Evolutionary conservation across 1,140 invertebrate species (phyloP), one percentile per base, ranked within the genome.

Genomic region (Drosophila eugracilis): DNA sequence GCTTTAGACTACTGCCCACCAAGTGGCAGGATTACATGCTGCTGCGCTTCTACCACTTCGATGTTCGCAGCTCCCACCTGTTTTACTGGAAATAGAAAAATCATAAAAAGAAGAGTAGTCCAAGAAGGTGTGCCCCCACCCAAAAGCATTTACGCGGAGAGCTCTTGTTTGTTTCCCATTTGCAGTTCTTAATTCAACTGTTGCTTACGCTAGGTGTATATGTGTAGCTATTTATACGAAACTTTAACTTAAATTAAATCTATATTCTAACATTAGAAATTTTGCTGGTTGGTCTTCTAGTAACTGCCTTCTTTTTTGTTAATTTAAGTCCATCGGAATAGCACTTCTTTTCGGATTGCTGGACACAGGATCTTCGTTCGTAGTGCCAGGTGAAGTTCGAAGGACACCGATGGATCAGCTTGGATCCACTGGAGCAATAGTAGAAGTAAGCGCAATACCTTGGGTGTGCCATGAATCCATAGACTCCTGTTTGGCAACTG

Each of bases 1-100:
- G 22, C 3, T 14, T 7, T 37, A 91, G 89, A 65, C 53, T 91
- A 15, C 69, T 91, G 48, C 89, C 89, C 12, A 91, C 85, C 12
- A 91, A 91, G 47, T 91, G 89, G 89, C 89, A 91, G 85, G 89
- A 91, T 65, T 91, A 89, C 58, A 85, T 90, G 79, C 48, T 91
- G 19, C 32, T 91, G 34, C 75, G 75, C 5, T 85, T 91, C 58
- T 91, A 91, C 42, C 72, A 91, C 26, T 91, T 91, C 45, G 85
- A 91, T 57, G 81, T 76, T 54, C 85, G 89, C 45, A 91, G 85
- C 26, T 55, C 83, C 24, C 89, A 91, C 49, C 67, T 89, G 41
- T 91, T 91, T 58, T 90, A 88, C 42, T 91, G 89, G 89, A 91
- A 91, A 50, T 86, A 67, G 26, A 5, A 12, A 4, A 1, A 17